Base-by-base conservation (phyloP, 2,113 vertebrate species). In the Arenaria interpres region DNA sequence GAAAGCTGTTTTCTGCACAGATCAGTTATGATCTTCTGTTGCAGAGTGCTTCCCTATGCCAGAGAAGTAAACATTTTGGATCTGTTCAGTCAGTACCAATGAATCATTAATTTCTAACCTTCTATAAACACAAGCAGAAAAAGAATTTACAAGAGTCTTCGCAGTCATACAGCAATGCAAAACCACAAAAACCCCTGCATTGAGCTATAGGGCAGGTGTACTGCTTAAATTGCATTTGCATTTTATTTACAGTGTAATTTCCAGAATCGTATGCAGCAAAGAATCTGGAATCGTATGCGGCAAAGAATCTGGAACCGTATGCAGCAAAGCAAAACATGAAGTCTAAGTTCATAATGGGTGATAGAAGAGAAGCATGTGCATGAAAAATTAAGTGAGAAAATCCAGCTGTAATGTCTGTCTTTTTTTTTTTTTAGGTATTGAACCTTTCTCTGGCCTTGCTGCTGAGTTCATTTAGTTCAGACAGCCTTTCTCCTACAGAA, bases 381-480 rank as follows among this genome's bases (percentile, higher is more conserved):
- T 78, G 41, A 87, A 81, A 91, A 89, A 48, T 41, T n/a, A 15
- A 57, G 18, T 35, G 9, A 35, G 37, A 60, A 50, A 78, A 84
- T 28, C 68, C 17, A 80, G 6, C 35, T 88, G 24, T 85, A 4
- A 46, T 73, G 18, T 91, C 15, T 67, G 45, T 33, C 4, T 22
- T 3, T 30, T 14, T n/a, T 27, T 17, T 62, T 37, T 25, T 69
- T 82, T 88, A 99, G 99, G 98, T 99, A 63, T 95, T 99, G 97
- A 99, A 99, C 93, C 98, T 99, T 78, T 99, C 99, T 98, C 98
- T 99, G 97, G 99, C 99, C 72, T 98, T 99, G 95, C 97, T 99
- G 89, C 94, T 99, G 96, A 99, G 99, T 93, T 99, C 99, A 19
- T 99, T 99, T 97, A 99, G 99, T 96, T 99, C 99, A 28, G 99